Conservation (phyloP, 1,140 invertebrate genomes). For the Copidosoma floridanum region DNA sequence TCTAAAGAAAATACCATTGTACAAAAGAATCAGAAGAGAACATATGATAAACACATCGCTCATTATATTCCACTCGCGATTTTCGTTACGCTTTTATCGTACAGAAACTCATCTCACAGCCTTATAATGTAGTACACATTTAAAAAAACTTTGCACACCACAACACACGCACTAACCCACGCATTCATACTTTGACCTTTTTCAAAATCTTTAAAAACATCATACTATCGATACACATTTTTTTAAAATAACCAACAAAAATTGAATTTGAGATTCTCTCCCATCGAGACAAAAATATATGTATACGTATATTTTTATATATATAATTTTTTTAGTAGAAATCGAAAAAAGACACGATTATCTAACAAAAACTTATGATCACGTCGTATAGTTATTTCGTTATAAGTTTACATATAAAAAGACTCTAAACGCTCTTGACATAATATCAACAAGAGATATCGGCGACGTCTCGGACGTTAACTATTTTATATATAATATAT, state of each 20-base stretch:
- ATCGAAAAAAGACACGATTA: not conserved
- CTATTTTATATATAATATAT: not conserved
- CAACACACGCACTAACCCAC: not conserved
- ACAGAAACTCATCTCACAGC: conserved; percentile 17
- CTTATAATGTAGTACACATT: conserved; percentile 21
- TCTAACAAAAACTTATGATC: too few relatives aligned
- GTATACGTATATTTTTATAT: not conserved
- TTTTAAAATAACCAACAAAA: not conserved
- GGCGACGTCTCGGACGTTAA: not conserved
- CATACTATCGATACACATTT: not conserved
- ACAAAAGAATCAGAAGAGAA: not conserved
- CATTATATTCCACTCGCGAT: not conserved
- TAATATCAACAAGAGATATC: conserved; percentile 1
- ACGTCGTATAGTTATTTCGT: not conserved
- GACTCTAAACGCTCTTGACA: not conserved
- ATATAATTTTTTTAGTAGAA: not conserved
- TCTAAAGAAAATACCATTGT: not conserved
- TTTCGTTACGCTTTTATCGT: not conserved
- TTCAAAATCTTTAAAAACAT: not conserved
- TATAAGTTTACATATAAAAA: not conserved
- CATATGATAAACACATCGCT: not conserved
- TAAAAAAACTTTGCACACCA: not conserved
- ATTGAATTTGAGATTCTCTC: not conserved
- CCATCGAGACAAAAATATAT: conserved; percentile 13
- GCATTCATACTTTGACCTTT: not conserved